Evolutionary conservation across 2,113 vertebrate species (phyloP).

Genomic region (Clarias macrocephalus): DNA sequence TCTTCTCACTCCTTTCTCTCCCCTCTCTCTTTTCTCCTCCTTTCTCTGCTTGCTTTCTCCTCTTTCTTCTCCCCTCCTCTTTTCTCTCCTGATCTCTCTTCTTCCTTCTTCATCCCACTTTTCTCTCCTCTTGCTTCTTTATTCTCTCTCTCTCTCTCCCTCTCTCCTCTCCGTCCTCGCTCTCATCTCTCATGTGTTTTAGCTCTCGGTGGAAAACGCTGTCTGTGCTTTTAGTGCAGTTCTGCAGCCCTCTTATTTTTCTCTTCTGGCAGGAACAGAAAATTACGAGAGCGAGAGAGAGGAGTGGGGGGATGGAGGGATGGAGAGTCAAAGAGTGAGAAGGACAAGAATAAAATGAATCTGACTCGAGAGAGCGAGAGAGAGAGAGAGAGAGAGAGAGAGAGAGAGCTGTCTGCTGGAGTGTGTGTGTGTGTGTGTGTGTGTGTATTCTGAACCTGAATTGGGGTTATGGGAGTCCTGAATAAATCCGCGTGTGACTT

Average conservation of each 20-base stretch:
- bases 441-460: background rate
- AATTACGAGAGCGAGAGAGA: background rate
- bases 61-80: too few species aligned
- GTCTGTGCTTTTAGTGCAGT: conserved; percentile 32
- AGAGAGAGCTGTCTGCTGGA: too few species aligned
- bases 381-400: too few species aligned
- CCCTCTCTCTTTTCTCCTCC: too few species aligned
- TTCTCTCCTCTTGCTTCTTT: too few species aligned
- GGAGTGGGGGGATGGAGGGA: background rate
- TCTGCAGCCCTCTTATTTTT: conserved; percentile 3
- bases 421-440: background rate
- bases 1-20: background rate
- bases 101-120: too few species aligned
- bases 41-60: too few species aligned
- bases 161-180: background rate
- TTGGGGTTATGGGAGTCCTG: background rate
- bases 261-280: background rate
- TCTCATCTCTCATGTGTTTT: conserved; percentile 19
- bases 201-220: conserved; percentile 17
- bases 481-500: background rate
- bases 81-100: background rate
- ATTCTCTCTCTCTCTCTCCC: background rate
- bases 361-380: background rate
- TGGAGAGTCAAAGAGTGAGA: background rate
- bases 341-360: background rate